Percentiles rank a stretch among this genome's conserved stretches.
Conservation (phyloP, 2,888 invertebrate species). For the Agrochola circellaris region DNA sequence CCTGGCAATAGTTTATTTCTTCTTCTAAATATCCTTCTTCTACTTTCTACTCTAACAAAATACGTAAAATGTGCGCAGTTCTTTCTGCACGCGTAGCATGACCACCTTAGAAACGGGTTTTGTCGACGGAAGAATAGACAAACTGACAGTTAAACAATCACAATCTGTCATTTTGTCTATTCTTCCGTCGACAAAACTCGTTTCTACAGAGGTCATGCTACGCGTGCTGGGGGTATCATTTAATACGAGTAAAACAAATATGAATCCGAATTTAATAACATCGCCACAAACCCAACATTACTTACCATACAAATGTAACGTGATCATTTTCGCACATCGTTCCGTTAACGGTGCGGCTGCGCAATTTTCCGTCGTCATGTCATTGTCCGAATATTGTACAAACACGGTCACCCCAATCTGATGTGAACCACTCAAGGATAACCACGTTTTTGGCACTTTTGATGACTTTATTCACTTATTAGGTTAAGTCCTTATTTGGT, state of each 20-base stretch:
- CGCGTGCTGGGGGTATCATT: not conserved
- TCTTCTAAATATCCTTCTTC: not conserved
- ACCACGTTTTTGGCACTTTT: slow-evolving; percentile 20
- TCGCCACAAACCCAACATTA: not conserved
- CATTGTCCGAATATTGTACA: slow-evolving; percentile 52
- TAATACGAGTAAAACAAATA: not conserved
- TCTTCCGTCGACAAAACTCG: no score
- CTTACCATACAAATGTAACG: not conserved
- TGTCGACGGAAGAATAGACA: no score
- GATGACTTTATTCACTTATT: slow-evolving; percentile 14
- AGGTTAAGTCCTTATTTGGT: slow-evolving; percentile 10
- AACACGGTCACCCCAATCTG: slow-evolving; percentile 64
- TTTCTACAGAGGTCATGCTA: no score
- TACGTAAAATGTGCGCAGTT: not conserved
- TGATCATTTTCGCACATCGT: slow-evolving; percentile 33
- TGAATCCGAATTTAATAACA: not conserved
- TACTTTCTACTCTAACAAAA: not conserved
- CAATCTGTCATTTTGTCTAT: no score
- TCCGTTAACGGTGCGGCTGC: slow-evolving; percentile 54
- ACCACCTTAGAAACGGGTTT: no score
- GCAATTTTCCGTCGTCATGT: slow-evolving; percentile 48
- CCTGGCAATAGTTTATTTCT: not conserved
- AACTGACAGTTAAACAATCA: no score
- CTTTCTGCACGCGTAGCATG: no score
- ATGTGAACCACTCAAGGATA: slow-evolving; percentile 39